Conservation (phyloP, 2,113 vertebrate genomes). For the Pedionomus torquatus region DNA sequence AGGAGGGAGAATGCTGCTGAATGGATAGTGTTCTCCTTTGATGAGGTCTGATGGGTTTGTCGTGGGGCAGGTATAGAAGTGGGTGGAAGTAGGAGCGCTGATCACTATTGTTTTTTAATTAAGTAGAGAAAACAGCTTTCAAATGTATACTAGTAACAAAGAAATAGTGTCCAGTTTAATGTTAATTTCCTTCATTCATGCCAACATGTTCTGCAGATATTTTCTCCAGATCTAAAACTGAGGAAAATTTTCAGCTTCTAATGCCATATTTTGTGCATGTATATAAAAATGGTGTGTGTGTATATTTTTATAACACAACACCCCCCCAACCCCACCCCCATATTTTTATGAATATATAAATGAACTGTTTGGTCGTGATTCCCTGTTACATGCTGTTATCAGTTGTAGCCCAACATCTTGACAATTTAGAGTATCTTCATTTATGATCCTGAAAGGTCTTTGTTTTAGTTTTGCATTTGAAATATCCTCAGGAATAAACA, state of each 20-base stretch:
- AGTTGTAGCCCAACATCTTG: neutral
- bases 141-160: neutral
- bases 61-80: neutral
- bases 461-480: neutral
- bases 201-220: neutral
- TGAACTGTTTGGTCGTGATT: neutral
- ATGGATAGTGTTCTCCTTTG: neutral
- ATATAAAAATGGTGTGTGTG: neutral
- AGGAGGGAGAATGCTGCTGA: constrained; percentile 1
- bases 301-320: neutral
- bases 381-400: neutral
- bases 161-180: neutral
- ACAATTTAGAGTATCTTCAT: neutral
- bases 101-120: neutral
- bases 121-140: neutral
- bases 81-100: neutral
- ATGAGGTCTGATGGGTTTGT: constrained; percentile 9
- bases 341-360: neutral
- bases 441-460: neutral
- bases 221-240: neutral
- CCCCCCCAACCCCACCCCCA: accelerated
- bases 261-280: neutral
- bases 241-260: neutral
- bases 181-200: neutral
- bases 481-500: neutral